Evolutionary conservation across 2,888 invertebrate genomes (phyloP), one percentile per base, ranked within the genome.

Genomic region (Dicycla oo): DNA sequence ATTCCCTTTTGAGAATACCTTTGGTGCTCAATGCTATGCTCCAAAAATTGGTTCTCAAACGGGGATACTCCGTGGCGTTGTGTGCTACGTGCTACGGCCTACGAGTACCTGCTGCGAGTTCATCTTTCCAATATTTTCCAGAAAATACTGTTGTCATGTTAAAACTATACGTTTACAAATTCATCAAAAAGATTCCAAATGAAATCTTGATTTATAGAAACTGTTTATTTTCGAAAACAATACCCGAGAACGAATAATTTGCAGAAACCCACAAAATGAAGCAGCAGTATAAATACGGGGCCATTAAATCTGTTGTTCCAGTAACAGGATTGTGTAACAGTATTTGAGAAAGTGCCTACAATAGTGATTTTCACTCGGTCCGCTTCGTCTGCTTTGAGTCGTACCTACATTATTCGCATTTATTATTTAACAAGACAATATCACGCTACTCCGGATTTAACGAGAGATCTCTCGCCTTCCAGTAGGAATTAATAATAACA

Each of bases 341-440:
- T 73, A 82, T 77, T 77, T 75, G 74, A 78, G 84, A 80, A 74
- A 81, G 72, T 78, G 77, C 74, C 71, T 72, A 78, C 82, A 78
- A 74, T 69, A 62, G 78, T 78, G 84, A 80, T 83, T 82, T 81
- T 76, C 69, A 56, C 81, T 83, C 64, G 75, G 75, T 72, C 70
- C 69, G 67, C 69, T 77, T 83, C 81, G 70, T 73, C 69, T 77
- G 80, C 82, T 83, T 74, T 63, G 58, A 69, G 71, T 73, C 40
- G 75, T 83, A 76, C 56, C 74, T 82, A 73, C 75, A 83, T 80
- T 80, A 77, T 77, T 74, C 82, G 62, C 74, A 83, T 77, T 80
- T 83, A 82, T 80, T 82, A 81, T 83, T 75, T 83, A 81, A 75
- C 65, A 82, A 72, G 71, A 75, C 75, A 85, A 77, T 78, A 74